phyloP scores from a whole-genome alignment of 2,797 vertebrate genomes.

The Hoplostethus mediterraneus region DNA sequence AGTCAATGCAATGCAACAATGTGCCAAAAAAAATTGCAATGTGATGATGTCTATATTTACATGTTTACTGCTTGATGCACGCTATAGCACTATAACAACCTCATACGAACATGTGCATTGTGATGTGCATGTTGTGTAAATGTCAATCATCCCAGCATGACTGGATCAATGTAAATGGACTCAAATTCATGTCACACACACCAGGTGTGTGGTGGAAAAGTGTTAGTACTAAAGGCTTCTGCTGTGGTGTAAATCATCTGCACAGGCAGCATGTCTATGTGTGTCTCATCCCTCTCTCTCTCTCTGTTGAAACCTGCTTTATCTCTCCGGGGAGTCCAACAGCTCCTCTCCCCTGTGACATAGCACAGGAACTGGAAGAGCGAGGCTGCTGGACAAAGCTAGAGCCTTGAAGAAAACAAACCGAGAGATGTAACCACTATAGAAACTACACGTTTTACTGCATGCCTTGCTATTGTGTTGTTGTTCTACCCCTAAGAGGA shows the following conservation, averaged over 20 bases:
- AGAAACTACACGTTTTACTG: slow-evolving; percentile 1
- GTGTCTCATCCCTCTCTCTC: slow-evolving; percentile 19
- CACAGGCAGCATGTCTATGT: not conserved
- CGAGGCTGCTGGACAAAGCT: not conserved
- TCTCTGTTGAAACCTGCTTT: slow-evolving; percentile 7
- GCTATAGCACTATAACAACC: too few relatives aligned
- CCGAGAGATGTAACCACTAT: not conserved
- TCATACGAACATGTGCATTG: not conserved
- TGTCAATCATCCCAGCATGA: too few relatives aligned
- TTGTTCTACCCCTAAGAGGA: not conserved
- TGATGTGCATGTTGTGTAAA: too few relatives aligned
- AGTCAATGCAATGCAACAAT: not conserved
- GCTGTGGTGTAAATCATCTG: slow-evolving; percentile 22
- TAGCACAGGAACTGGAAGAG: slow-evolving; percentile 33
- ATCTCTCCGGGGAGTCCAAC: slow-evolving; percentile 4
- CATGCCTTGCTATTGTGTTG: not conserved
- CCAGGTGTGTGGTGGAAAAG: not conserved
- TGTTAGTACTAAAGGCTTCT: not conserved
- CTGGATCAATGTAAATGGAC: not conserved
- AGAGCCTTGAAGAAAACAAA: not conserved
- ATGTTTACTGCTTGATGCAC: too few relatives aligned
- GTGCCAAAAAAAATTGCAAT: not conserved
- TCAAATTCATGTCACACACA: not conserved
- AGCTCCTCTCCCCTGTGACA: not conserved
- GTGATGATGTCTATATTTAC: slow-evolving; percentile 3